Evolutionary conservation across 2,888 invertebrate genomes (phyloP), one percentile per base, ranked within the genome.

Genomic region (Callyntrura sp.): DNA sequence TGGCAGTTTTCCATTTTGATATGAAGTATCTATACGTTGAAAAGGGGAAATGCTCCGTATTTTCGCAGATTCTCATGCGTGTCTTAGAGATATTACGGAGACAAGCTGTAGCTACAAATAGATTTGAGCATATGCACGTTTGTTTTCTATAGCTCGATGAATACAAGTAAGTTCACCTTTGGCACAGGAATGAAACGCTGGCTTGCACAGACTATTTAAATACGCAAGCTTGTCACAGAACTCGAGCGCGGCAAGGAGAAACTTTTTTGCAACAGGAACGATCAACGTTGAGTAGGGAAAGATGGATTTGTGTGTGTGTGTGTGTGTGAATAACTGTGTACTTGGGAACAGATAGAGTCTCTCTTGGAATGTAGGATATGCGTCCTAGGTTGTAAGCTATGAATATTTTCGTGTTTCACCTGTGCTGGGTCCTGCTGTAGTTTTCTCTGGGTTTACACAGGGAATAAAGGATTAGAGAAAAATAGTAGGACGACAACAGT

Each of bases 51-150:
- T 3, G 43, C 57, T 28, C 55, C 55, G 8, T 55, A n/a, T 78
- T 35, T 78, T 78, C 28, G 28, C 55, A 57, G 28, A n/a, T 78
- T 78, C 78, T 28, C 51, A 57, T 78, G 78, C 78, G 78, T 78
- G 78, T 55, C 35, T 57, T 28, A 25, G 17, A 78, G 28, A 78
- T 78, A 78, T 78, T 78, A 78, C n/a, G 25, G 23, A 1, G 14
- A 14, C 12, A 25, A 25, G 76, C 17, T 43, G 43, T 43, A 70
- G 28, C 2, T 28, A 23, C 20, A 11, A 23, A 43, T 43, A 48
- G 9, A 48, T 2, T 6, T 70, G 43, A 17, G 11, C 9, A 70
- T 5, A 70, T n/a, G n/a, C n/a, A 43, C 8, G 43, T 43, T 8
- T 25, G 9, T 11, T 25, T 17, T n/a, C 4, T 17, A n/a, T 43